Evolutionary conservation across 2,888 invertebrate genomes (phyloP), one percentile per base, ranked within the genome.

Genomic region (Cremastinae sp.): DNA sequence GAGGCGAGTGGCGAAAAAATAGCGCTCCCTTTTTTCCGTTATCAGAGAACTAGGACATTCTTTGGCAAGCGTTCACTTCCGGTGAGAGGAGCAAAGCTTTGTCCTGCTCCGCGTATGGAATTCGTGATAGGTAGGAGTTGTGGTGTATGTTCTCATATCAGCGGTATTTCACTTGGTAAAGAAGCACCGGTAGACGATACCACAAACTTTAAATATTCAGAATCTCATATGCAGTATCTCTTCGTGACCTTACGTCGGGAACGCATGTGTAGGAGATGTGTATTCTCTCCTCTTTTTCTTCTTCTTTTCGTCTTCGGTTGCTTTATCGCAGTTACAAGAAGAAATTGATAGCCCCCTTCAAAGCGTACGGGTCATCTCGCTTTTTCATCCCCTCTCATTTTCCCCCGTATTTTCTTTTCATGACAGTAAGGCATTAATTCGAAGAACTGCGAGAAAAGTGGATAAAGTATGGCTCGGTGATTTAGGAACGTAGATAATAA

Each of bases 181-280:
- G 45, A 75, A 51, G 49, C 69, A 65, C 71, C 56, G 49, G 49
- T 70, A 70, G 61, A 53, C 74, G 72, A 72, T 65, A 71, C 56
- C 69, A 49, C 74, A 61, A 68, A 70, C 76, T 79, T 86, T 81
- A 86, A 85, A 84, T 85, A 86, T 86, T 86, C 84, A 85, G 66
- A 75, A 80, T 45, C 79, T 86, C 84, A 83, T 85, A 84, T 84
- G 83, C 83, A 83, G 83, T 85, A 83, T 83, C 81, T 86, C 82
- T 82, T 81, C 73, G 73, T 45, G 76, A 80, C 64, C 75, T 28
- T 28, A 28, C 5, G 28, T 28, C 28, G 28, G 5, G 28, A 28
- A 28, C 5, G 5, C 28, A 5, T 28, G 28, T 28, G 5, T 28
- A 28, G n/a, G n/a, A n/a, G n/a, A n/a, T n/a, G n/a, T n/a, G n/a